These are phyloP conservation scores for Novumbra hubbsi DNA, from an alignment of 2,797 vertebrate species.

Conservation along the genomic window DNA sequence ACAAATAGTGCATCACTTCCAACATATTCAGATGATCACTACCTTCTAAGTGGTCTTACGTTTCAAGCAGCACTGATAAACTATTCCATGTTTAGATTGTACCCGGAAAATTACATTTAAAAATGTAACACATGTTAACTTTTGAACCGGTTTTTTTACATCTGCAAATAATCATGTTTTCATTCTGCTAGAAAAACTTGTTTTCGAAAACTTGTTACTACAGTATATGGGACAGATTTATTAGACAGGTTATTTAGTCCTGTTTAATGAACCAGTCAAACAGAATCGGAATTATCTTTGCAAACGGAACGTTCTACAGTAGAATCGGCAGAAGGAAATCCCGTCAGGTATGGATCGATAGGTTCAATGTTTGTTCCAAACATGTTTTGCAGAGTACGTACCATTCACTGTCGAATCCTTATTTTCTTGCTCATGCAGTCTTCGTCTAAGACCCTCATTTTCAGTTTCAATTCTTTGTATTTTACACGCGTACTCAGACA, in stretches of 20 bases:
- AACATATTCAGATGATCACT: neutral
- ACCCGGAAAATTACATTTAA: neutral
- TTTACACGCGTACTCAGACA: conserved; percentile 69
- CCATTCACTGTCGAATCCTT: conserved; percentile 41
- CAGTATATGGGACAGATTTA: too few relatives aligned
- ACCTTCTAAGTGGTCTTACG: neutral
- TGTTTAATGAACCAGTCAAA: too few relatives aligned
- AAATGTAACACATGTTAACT: neutral
- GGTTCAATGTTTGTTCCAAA: neutral
- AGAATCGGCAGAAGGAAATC: too few relatives aligned
- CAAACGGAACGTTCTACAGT: too few relatives aligned
- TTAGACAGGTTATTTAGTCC: too few relatives aligned
- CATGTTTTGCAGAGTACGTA: conserved; percentile 1
- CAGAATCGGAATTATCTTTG: too few relatives aligned
- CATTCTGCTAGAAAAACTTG: too few relatives aligned
- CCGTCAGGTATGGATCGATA: neutral
- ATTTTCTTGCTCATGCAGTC: conserved; percentile 52
- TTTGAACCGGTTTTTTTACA: too few relatives aligned
- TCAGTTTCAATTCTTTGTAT: conserved; percentile 70
- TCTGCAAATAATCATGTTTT: too few relatives aligned
- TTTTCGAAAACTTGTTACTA: too few relatives aligned
- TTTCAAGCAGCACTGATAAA: neutral
- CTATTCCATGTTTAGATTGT: neutral
- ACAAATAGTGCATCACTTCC: neutral
- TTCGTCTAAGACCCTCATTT: conserved; percentile 69